phyloP scores from a whole-genome alignment of 1,140 invertebrate species.

The Drosophila yakuba region DNA sequence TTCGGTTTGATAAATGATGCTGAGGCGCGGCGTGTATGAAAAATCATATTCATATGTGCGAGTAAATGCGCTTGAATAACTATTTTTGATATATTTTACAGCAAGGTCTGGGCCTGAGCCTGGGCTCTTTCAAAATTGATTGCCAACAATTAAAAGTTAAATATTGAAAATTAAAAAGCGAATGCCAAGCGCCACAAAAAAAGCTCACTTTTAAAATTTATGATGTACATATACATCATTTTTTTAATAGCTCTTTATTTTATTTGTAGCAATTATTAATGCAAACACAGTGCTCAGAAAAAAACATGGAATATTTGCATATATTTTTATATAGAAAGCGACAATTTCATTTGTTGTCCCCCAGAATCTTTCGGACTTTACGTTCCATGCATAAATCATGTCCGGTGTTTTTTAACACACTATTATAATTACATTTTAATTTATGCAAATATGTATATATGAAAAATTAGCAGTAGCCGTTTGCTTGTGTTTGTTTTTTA shows the following conservation, averaged over 20 bases:
- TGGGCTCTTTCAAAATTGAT: constrained; percentile 68
- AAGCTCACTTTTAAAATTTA: constrained; percentile 28
- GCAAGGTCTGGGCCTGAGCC: constrained; percentile 5
- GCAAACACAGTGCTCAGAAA: constrained; percentile 50
- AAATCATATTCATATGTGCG: constrained; percentile 24
- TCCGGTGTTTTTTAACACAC: constrained; percentile 54
- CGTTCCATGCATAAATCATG: constrained; percentile 77
- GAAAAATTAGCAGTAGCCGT: constrained; percentile 64
- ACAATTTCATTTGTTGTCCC: constrained; percentile 60
- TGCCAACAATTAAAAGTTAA: constrained; percentile 81
- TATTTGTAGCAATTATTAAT: constrained; percentile 82
- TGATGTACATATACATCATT: constrained; percentile 28
- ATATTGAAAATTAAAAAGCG: constrained; percentile 79
- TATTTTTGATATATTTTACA: constrained; percentile 75
- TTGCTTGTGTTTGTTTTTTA: constrained; percentile 20
- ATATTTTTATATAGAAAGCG: constrained; percentile 33
- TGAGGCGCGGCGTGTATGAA: constrained; percentile 24
- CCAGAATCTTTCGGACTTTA: constrained; percentile 60
- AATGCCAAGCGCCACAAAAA: constrained; percentile 46
- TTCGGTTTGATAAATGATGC: constrained; percentile 75
- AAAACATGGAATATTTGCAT: constrained; percentile 45
- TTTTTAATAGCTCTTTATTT: constrained; percentile 75
- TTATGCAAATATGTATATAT: constrained; percentile 75
- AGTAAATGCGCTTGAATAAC: constrained; percentile 24
- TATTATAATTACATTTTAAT: constrained; percentile 83